Evolutionary conservation across 2,888 invertebrate genomes (phyloP).

Genomic region (Eumerus sabulonum): DNA sequence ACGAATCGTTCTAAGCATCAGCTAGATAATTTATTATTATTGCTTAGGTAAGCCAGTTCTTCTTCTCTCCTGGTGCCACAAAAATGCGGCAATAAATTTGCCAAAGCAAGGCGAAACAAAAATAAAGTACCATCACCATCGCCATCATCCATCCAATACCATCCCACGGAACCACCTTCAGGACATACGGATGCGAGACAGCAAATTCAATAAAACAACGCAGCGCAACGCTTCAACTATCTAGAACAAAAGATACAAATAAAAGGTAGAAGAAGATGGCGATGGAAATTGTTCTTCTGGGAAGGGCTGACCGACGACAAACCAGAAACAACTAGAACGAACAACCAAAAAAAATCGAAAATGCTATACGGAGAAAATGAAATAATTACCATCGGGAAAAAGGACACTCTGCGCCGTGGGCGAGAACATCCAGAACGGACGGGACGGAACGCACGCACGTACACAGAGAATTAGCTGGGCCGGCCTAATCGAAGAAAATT

Average conservation of each 20-base stretch:
- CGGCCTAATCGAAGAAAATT: slow-evolving; percentile 47
- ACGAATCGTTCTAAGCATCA: slow-evolving; percentile 36
- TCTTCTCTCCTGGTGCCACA: slow-evolving; percentile 60
- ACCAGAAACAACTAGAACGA: background rate
- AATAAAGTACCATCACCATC: background rate
- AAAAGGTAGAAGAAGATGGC: background rate
- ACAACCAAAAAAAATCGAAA: slow-evolving; percentile 11
- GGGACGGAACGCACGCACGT: slow-evolving; percentile 13
- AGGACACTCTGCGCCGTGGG: slow-evolving; percentile 12
- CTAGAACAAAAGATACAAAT: slow-evolving; percentile 23
- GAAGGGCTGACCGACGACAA: background rate
- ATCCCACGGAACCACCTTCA: background rate
- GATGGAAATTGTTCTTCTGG: slow-evolving; percentile 1
- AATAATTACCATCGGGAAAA: slow-evolving; percentile 47
- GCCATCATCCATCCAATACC: background rate
- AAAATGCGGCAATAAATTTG: slow-evolving; percentile 67
- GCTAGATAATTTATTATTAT: slow-evolving; percentile 67
- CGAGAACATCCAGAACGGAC: background rate
- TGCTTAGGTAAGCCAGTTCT: slow-evolving; percentile 68
- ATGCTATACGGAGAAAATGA: slow-evolving; percentile 51
- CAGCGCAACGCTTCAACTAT: slow-evolving; percentile 7
- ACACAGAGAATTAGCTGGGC: slow-evolving; percentile 44
- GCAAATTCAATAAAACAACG: slow-evolving; percentile 63
- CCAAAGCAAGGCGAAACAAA: slow-evolving; percentile 37
- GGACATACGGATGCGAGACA: slow-evolving; percentile 23